These are phyloP conservation scores for Sebastes schlegelii DNA, from an alignment of 2,113 vertebrate genomes.

Conservation along the genomic window DNA sequence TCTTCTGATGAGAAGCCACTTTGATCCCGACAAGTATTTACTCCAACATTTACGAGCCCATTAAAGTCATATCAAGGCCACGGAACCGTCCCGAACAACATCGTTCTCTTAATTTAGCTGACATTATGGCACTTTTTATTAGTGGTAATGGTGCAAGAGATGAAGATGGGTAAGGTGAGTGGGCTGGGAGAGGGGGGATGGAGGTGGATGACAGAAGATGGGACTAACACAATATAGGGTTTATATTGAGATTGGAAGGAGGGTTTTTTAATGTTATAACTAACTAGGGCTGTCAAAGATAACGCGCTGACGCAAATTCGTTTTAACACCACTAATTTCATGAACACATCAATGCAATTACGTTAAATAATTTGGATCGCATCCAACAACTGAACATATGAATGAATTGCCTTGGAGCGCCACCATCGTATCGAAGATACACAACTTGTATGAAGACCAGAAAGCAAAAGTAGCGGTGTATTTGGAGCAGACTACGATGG, in stretches of 20 bases:
- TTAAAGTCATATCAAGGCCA: slow-evolving; percentile 56
- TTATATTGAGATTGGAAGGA: slow-evolving; percentile 1
- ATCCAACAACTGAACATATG: too few species aligned
- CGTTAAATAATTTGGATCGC: too few species aligned
- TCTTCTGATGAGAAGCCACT: slow-evolving; percentile 14
- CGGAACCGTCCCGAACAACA: slow-evolving; percentile 28
- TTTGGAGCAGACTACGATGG: too few species aligned
- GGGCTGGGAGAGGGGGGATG: background rate
- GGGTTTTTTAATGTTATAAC: background rate
- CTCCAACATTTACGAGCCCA: slow-evolving; percentile 54
- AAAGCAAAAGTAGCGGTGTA: too few species aligned
- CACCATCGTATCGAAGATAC: too few species aligned
- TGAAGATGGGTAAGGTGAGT: background rate
- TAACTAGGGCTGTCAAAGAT: background rate
- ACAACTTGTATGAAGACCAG: too few species aligned
- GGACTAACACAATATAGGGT: background rate
- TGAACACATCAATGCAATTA: too few species aligned
- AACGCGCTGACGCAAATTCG: too few species aligned
- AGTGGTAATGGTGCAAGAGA: slow-evolving; percentile 42
- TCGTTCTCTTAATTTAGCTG: slow-evolving; percentile 46
- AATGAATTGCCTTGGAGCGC: too few species aligned
- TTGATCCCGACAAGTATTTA: slow-evolving; percentile 58
- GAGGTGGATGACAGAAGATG: background rate
- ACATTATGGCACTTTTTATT: slow-evolving; percentile 55
- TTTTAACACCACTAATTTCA: too few species aligned